These are phyloP conservation scores for Aythya baeri DNA, from an alignment of 2,113 vertebrate genomes.

Conservation along the genomic window DNA sequence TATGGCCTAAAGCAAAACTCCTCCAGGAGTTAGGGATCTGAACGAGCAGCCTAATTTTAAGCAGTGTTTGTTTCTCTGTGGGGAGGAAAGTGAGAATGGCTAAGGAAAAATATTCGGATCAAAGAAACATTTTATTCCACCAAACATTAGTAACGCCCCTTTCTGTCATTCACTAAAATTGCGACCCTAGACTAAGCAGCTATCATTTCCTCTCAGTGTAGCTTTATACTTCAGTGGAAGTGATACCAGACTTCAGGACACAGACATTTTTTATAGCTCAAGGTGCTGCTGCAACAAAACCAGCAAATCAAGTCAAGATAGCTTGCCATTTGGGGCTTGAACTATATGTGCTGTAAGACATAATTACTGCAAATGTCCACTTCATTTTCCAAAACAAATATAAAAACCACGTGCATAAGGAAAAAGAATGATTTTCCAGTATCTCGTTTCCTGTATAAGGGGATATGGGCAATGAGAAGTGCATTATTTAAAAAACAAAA, in stretches of 20 bases:
- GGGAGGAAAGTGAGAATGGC: background rate
- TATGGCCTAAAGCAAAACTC: constrained; percentile 40
- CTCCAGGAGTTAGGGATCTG: background rate
- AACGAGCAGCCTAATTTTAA: background rate
- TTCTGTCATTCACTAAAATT: background rate
- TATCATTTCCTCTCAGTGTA: background rate
- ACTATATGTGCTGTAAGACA: background rate
- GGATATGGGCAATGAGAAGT: background rate
- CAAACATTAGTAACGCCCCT: background rate
- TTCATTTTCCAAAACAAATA: background rate
- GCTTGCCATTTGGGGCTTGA: background rate
- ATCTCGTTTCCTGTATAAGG: background rate
- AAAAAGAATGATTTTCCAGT: background rate
- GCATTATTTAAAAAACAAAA: constrained; percentile 6
- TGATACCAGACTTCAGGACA: background rate
- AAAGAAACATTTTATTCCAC: rapidly evolving
- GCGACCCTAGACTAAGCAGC: background rate
- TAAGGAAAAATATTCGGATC: background rate
- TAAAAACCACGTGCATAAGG: background rate
- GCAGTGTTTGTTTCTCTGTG: background rate
- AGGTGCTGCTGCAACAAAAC: background rate
- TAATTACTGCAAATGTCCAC: background rate
- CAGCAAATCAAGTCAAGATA: background rate
- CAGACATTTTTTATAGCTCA: background rate
- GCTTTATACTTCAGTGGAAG: background rate